Evolutionary conservation across 2,797 vertebrate genomes (phyloP), one percentile per base, ranked within the genome.

Genomic region (Odontamblyopus lacepedii): DNA sequence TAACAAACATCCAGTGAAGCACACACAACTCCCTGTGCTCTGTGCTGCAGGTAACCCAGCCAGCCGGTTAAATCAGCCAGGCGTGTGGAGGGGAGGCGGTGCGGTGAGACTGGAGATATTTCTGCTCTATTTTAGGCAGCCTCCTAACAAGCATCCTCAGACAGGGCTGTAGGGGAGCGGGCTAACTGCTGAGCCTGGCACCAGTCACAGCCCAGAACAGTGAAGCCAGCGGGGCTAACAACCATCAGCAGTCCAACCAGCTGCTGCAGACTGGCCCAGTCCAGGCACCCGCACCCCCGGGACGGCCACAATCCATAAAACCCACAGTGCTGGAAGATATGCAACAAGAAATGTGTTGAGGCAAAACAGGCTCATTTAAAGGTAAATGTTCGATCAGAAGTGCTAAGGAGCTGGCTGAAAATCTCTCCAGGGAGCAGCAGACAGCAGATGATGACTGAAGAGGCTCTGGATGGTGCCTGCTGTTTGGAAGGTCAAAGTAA

Each of bases 91-190:
- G 69, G 77, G 82, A 38, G 79, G 84, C 60, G 75, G 73, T 85
- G 87, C 82, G 76, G 84, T 77, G 87, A 92, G 91, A 88, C 85
- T 77, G 75, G 78, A 86, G 88, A 92, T 90, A 85, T 90, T 91
- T 88, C 88, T 82, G 84, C 86, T 93, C 92, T 94, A 93, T 94
- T 94, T 94, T 92, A 85, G 87, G 92, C 86, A 85, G 81, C 88
- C 72, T 83, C 88, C 93, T 94, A 95, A 95, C 92, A 92, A 95
- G 93, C 90, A 70, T 86, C 80, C 88, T 93, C 90, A 92, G 91
- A 92, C 88, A 81, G 85, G 88, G 85, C 89, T 91, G 91, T 78
- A 83, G 89, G 88, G 88, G 84, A 89, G 82, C 76, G 50, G 85
- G 86, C 85, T 84, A 87, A 85, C 87, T 90, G 89, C 87, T 88